Evolutionary conservation across 2,797 vertebrate species (phyloP).

Genomic region (Ciconia nigra): DNA sequence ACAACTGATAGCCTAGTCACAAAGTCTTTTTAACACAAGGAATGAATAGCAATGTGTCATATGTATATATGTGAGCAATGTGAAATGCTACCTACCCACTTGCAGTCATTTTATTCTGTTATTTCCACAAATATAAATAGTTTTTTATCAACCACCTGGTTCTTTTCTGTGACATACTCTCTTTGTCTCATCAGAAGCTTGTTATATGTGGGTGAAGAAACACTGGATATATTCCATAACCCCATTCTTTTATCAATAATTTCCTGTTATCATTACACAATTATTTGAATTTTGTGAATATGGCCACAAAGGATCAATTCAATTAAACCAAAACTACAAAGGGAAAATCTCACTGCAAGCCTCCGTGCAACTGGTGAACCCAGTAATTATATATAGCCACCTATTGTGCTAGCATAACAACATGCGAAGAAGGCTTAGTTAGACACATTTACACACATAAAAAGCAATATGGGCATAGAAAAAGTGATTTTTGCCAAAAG

Average conservation of each 20-base stretch:
- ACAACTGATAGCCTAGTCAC: not conserved
- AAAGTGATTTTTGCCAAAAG: conserved; percentile 33
- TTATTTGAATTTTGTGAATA: conserved; percentile 55
- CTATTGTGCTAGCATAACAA: conserved; percentile 57
- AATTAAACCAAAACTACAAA: conserved; percentile 44
- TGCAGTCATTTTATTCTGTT: not conserved
- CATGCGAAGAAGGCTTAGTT: conserved; percentile 40
- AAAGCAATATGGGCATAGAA: conserved; percentile 37
- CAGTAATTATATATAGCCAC: conserved; percentile 47
- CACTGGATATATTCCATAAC: not conserved
- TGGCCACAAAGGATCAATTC: conserved; percentile 38
- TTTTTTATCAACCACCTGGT: conserved; percentile 13
- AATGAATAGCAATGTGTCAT: conserved; percentile 8
- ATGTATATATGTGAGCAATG: not conserved
- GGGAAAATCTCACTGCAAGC: conserved; percentile 27
- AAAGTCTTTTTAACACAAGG: not conserved
- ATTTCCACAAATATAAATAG: conserved; percentile 48
- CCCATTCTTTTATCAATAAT: conserved; percentile 41
- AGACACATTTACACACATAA: conserved; percentile 43
- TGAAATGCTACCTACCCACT: conserved; percentile 9
- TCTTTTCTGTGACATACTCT: conserved; percentile 9
- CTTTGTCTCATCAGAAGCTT: conserved; percentile 23
- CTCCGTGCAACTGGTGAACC: conserved; percentile 29
- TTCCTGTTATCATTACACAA: conserved; percentile 47
- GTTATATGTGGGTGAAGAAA: conserved; percentile 18